Evolutionary conservation across 2,113 vertebrate genomes (phyloP).

Genomic region (Taurulus bubalis): DNA sequence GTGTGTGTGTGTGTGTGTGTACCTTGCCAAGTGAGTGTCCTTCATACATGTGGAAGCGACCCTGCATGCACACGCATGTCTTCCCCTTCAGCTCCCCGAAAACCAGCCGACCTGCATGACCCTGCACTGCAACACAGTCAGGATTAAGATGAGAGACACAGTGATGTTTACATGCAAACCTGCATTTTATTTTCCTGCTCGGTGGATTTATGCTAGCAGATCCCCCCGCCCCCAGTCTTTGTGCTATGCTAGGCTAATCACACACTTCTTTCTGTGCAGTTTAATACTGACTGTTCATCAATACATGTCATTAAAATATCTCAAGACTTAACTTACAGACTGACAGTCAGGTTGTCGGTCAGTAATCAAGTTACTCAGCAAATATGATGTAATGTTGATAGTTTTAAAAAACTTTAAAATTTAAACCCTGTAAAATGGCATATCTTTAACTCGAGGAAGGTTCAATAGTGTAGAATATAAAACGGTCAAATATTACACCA

Average conservation of each 20-base stretch:
- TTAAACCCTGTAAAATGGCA: too few relatives aligned
- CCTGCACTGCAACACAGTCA: constrained; percentile 78
- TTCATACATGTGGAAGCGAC: constrained; percentile 89
- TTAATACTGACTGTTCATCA: too few relatives aligned
- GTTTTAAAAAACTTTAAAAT: too few relatives aligned
- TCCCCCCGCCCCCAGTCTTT: too few relatives aligned
- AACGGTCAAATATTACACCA: too few relatives aligned
- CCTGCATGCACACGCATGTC: constrained; percentile 88
- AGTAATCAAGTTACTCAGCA: neutral
- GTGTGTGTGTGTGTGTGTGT: constrained; percentile 1
- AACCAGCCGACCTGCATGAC: constrained; percentile 84
- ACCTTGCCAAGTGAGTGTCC: constrained; percentile 86
- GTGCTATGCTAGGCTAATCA: neutral
- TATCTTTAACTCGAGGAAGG: too few relatives aligned
- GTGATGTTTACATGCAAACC: neutral
- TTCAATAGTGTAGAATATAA: too few relatives aligned
- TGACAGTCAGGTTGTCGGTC: too few relatives aligned
- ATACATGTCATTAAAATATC: too few relatives aligned
- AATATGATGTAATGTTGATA: neutral
- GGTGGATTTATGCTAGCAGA: neutral
- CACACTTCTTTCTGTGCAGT: neutral
- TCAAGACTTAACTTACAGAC: neutral
- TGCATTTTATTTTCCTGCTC: neutral
- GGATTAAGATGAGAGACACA: neutral
- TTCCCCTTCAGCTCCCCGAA: constrained; percentile 86